These are phyloP conservation scores for Lycocerus yunnanus DNA, from an alignment of 2,888 invertebrate species.

Conservation along the genomic window DNA sequence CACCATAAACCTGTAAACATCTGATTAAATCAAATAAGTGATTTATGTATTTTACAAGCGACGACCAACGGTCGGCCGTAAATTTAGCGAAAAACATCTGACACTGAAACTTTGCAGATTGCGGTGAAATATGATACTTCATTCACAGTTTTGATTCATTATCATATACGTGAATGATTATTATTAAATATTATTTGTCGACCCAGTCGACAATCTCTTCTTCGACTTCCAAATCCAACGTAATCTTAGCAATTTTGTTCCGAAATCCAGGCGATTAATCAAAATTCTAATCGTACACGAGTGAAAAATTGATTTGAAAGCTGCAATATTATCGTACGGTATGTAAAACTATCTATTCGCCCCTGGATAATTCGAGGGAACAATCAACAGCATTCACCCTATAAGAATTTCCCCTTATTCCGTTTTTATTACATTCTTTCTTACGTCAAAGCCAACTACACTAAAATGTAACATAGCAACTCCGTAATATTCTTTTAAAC, in stretches of 20 bases:
- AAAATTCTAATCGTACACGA: background rate
- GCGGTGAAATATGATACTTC: conserved; percentile 54
- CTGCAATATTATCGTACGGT: background rate
- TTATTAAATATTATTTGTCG: conserved; percentile 44
- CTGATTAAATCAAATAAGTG: conserved; percentile 25
- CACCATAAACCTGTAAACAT: conserved; percentile 15
- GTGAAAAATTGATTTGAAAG: background rate
- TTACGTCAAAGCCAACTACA: conserved; percentile 52
- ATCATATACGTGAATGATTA: conserved; percentile 43
- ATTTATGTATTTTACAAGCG: conserved; percentile 35
- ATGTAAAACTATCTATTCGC: conserved; percentile 9
- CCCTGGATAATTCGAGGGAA: conserved; percentile 35
- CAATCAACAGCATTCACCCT: conserved; percentile 46
- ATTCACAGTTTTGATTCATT: conserved; percentile 50
- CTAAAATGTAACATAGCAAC: conserved; percentile 50
- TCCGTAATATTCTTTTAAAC: conserved; percentile 34
- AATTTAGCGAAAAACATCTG: conserved; percentile 50
- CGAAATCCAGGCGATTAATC: background rate
- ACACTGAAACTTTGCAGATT: conserved; percentile 52
- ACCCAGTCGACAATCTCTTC: background rate
- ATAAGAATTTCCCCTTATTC: conserved; percentile 41
- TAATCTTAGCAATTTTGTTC: background rate
- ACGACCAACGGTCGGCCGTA: conserved; percentile 49
- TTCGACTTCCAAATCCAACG: background rate
- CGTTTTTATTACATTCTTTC: conserved; percentile 53